Evolutionary conservation across 2,888 invertebrate genomes (phyloP).

Genomic region (Aspidiotus rigidus): DNA sequence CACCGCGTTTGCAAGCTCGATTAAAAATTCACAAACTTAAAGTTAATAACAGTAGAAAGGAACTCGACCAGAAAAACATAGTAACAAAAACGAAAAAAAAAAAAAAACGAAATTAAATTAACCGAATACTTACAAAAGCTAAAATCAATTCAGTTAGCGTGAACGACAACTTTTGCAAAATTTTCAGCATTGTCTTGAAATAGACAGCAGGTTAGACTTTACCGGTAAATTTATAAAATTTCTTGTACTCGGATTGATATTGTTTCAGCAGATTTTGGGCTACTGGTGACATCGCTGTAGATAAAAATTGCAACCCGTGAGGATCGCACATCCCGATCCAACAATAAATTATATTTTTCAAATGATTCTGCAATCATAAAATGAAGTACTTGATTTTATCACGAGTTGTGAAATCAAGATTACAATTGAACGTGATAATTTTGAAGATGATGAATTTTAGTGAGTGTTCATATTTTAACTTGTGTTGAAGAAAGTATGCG

Average conservation of each 20-base stretch:
- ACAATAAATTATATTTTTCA: slow-evolving; percentile 26
- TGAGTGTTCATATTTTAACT: too few species aligned
- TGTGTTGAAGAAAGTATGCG: too few species aligned
- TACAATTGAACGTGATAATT: too few species aligned
- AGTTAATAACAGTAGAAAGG: background rate
- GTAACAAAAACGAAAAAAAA: background rate
- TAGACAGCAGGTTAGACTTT: slow-evolving; percentile 18
- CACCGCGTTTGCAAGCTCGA: background rate
- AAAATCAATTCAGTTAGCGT: too few species aligned
- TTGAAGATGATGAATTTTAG: too few species aligned
- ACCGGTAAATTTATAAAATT: slow-evolving; percentile 24
- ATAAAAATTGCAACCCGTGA: slow-evolving; percentile 13
- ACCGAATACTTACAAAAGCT: background rate
- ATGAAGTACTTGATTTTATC: background rate
- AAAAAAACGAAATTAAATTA: slow-evolving; percentile 3
- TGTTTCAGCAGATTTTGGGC: slow-evolving; percentile 21
- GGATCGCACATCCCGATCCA: slow-evolving; percentile 28
- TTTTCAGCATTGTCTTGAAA: too few species aligned
- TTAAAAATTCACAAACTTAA: background rate
- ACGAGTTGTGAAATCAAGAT: background rate
- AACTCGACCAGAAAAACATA: background rate
- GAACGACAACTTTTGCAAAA: too few species aligned
- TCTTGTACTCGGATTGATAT: slow-evolving; percentile 21
- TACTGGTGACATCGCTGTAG: slow-evolving; percentile 1
- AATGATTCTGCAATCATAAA: slow-evolving; percentile 14